phyloP scores from a whole-genome alignment of 2,113 vertebrate species.

The Leucopternis melanops region DNA sequence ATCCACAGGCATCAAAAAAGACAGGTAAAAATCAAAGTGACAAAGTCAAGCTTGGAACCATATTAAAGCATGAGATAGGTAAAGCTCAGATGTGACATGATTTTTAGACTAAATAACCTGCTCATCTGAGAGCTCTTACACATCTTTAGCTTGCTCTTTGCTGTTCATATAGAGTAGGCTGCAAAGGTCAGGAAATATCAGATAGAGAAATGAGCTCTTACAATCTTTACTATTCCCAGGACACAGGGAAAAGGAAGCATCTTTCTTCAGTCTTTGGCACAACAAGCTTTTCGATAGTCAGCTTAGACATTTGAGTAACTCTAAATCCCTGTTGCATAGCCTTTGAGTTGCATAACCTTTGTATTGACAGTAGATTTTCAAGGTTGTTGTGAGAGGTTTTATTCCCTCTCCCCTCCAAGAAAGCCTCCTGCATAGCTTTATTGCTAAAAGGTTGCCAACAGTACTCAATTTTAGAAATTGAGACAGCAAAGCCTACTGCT shows the following conservation, averaged over 20 bases:
- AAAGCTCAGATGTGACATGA: neutral
- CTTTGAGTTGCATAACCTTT: neutral
- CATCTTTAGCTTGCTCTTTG: neutral
- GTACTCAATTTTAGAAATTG: neutral
- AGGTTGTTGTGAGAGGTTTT: neutral
- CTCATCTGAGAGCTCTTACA: neutral
- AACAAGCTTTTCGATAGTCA: neutral
- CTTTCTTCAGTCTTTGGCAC: neutral
- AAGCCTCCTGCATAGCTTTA: neutral
- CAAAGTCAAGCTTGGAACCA: neutral
- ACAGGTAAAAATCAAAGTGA: neutral
- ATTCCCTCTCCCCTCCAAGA: neutral
- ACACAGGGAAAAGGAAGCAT: neutral
- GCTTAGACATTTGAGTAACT: neutral
- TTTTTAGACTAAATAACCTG: neutral
- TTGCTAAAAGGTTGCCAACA: neutral
- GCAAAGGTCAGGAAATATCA: slow-evolving; percentile 32
- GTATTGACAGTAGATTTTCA: neutral
- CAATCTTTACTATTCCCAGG: neutral
- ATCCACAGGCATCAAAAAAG: too few relatives aligned
- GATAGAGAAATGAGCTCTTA: slow-evolving; percentile 1
- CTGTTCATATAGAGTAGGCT: neutral
- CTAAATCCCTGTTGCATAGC: neutral
- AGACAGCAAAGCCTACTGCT: neutral
- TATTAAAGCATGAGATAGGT: neutral